These are phyloP conservation scores for Capreolus pygargus DNA, from an alignment of 2,113 vertebrate genomes.

Conservation along the genomic window DNA sequence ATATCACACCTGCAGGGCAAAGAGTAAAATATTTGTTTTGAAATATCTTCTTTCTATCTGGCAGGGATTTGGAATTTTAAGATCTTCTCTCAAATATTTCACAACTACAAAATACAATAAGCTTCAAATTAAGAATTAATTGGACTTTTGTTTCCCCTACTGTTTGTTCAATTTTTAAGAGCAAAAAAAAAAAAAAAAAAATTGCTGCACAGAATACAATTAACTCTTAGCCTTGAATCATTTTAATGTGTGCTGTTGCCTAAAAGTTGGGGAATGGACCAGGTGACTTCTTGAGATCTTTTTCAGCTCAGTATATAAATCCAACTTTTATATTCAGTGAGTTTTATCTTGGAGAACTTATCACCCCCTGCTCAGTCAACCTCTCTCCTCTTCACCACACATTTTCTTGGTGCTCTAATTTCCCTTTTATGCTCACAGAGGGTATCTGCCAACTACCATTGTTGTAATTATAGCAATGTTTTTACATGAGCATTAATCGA, in stretches of 20 bases:
- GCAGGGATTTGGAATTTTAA: background rate
- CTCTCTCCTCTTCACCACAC: background rate
- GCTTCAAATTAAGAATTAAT: background rate
- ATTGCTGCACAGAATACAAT: background rate
- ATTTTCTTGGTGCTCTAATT: background rate
- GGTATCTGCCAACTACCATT: background rate
- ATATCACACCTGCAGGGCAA: background rate
- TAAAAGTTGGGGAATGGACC: background rate
- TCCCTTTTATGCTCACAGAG: background rate
- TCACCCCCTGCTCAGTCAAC: background rate
- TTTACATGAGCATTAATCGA: background rate
- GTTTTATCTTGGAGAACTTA: background rate
- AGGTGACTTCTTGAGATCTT: background rate
- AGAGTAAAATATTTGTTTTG: conserved; percentile 26
- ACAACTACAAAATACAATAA: background rate
- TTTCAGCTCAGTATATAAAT: background rate
- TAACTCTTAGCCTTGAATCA: background rate
- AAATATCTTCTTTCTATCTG: background rate
- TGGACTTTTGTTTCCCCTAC: background rate
- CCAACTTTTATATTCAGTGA: background rate
- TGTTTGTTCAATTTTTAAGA: background rate
- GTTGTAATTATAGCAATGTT: background rate
- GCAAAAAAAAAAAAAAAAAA: background rate
- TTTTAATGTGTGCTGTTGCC: background rate
- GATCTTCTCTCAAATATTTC: background rate